A percentile compares a stretch with the other conserved stretches of the same genome.
Evolutionary conservation across 2,797 vertebrate species (phyloP).

Genomic region (Aldrovandia affinis): DNA sequence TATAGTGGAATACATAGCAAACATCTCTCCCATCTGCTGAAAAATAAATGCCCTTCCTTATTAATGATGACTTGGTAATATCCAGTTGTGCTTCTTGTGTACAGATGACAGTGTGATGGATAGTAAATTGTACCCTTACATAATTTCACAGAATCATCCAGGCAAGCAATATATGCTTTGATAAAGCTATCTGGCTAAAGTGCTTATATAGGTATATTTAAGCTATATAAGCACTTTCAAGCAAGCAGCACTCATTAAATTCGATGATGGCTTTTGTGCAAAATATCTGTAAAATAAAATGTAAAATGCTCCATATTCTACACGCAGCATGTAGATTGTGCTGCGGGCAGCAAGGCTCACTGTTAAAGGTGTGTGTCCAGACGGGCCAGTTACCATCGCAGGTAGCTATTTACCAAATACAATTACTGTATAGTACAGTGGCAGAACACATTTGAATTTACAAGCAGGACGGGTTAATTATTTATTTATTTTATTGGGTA

Average conservation of each 20-base stretch:
- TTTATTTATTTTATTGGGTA: slow-evolving; percentile 20
- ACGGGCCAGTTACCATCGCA: background rate
- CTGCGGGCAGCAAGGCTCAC: too few relatives aligned
- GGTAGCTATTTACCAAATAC: background rate
- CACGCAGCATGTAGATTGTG: too few relatives aligned
- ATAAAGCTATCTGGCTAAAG: background rate
- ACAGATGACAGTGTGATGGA: background rate
- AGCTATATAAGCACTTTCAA: background rate
- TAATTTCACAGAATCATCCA: background rate
- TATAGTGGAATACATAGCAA: background rate
- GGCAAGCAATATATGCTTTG: background rate
- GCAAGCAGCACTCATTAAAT: background rate
- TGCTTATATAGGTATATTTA: background rate
- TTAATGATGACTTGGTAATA: slow-evolving; percentile 11
- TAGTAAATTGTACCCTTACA: background rate
- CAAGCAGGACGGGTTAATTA: slow-evolving; percentile 6
- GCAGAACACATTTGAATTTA: background rate
- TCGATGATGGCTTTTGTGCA: background rate
- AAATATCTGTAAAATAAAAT: background rate
- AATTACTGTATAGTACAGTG: background rate
- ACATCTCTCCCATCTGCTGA: background rate
- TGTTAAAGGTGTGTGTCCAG: background rate
- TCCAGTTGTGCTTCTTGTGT: background rate
- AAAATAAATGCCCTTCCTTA: background rate
- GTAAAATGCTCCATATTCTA: background rate